A percentile compares a stretch with the other conserved stretches of the same genome.
These are phyloP conservation scores for Nomada ruficornis DNA, from an alignment of 2,888 invertebrate species.

Conservation along the genomic window DNA sequence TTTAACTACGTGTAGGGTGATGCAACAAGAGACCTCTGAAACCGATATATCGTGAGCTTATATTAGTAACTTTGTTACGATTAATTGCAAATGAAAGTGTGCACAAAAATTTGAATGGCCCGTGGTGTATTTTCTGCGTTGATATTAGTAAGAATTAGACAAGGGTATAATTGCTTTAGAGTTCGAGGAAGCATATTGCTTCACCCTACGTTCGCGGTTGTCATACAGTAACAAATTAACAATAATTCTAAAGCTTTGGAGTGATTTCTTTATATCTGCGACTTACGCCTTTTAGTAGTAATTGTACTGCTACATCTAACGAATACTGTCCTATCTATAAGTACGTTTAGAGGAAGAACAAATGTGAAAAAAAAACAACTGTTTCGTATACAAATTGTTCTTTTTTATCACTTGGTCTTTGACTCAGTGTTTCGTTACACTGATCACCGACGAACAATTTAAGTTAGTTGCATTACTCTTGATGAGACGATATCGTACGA, in stretches of 20 bases:
- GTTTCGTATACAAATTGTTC: too few relatives aligned
- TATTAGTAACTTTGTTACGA: not conserved
- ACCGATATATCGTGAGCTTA: slow-evolving; percentile 10
- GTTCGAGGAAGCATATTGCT: slow-evolving; percentile 62
- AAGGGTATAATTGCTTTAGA: slow-evolving; percentile 18
- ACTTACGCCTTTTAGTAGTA: slow-evolving; percentile 68
- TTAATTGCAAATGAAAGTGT: not conserved
- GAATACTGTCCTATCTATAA: slow-evolving; percentile 83
- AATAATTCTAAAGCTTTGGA: slow-evolving; percentile 83
- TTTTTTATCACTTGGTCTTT: slow-evolving; percentile 7
- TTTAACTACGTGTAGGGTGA: slow-evolving; percentile 74
- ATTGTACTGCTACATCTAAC: slow-evolving; percentile 73
- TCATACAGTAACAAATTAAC: slow-evolving; percentile 76
- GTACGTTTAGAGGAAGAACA: slow-evolving; percentile 77
- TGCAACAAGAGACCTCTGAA: slow-evolving; percentile 58
- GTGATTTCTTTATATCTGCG: slow-evolving; percentile 76
- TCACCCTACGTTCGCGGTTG: slow-evolving; percentile 68
- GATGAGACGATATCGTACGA: too few relatives aligned
- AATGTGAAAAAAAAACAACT: too few relatives aligned
- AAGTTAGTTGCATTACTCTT: too few relatives aligned
- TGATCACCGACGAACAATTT: too few relatives aligned
- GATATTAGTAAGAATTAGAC: not conserved
- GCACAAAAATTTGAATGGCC: not conserved
- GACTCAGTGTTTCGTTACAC: too few relatives aligned
- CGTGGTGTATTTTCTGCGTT: not conserved